Conservation (phyloP, 2,797 vertebrate genomes). For the Nannoperca australis region DNA sequence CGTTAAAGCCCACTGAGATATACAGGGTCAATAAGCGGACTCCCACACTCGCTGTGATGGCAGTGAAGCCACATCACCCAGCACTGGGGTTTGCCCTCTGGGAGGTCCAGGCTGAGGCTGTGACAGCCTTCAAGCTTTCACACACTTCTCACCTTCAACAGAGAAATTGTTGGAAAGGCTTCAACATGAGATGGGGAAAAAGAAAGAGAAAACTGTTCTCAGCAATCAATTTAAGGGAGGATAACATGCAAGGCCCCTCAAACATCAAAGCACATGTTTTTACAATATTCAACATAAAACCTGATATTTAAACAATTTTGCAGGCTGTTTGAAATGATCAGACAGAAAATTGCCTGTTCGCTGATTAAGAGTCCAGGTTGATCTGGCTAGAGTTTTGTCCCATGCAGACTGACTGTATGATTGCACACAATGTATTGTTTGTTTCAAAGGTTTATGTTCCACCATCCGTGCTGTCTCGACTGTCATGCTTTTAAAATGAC, state of each 20-base stretch:
- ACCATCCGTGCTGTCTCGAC: too few species aligned
- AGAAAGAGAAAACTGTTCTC: constrained; percentile 22
- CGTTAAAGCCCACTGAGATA: constrained; percentile 53
- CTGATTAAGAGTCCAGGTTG: too few species aligned
- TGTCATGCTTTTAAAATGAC: too few species aligned
- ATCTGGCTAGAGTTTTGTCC: too few species aligned
- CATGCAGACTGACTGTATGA: too few species aligned
- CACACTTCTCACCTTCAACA: constrained; percentile 72
- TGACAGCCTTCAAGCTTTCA: constrained; percentile 65
- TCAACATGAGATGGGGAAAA: constrained; percentile 14
- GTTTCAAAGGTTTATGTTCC: too few species aligned
- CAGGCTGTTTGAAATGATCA: not conserved
- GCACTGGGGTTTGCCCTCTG: constrained; percentile 52
- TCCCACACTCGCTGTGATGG: constrained; percentile 40
- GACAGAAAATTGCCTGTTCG: not conserved
- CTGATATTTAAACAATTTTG: not conserved
- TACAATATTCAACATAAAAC: not conserved
- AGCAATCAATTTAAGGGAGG: not conserved
- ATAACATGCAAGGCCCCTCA: not conserved
- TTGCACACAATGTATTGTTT: too few species aligned
- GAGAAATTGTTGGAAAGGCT: constrained; percentile 47
- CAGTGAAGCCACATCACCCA: constrained; percentile 30
- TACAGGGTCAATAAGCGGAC: constrained; percentile 63
- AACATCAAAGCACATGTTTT: not conserved
- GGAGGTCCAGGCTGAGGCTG: constrained; percentile 68